Percentiles rank a stretch among this genome's conserved stretches.
phyloP scores from a whole-genome alignment of 2,113 vertebrate species.

The Amblyopsis rosae region DNA sequence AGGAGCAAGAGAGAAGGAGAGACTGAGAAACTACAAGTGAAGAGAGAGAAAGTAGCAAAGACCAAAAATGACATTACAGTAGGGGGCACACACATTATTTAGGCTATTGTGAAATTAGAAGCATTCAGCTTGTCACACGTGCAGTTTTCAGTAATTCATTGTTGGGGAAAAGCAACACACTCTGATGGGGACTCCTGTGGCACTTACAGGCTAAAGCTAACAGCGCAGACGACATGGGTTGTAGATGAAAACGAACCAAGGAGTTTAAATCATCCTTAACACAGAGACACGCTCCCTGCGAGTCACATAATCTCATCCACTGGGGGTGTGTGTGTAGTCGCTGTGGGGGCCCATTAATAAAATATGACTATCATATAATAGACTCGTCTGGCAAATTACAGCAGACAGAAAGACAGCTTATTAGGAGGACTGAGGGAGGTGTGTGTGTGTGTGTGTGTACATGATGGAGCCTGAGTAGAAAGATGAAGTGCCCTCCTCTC shows the following conservation, averaged over 20 bases:
- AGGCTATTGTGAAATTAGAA: constrained; percentile 14
- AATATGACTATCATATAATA: constrained; percentile 78
- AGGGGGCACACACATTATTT: not conserved
- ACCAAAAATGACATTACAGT: not conserved
- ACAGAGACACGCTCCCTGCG: constrained; percentile 50
- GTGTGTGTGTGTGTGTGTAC: constrained; percentile 4
- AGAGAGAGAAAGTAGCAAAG: not conserved
- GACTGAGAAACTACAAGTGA: not conserved
- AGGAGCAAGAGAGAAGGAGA: not conserved
- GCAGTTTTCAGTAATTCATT: constrained; percentile 48
- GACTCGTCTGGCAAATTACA: constrained; percentile 76
- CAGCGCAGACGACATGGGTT: constrained; percentile 36
- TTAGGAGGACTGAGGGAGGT: constrained; percentile 64
- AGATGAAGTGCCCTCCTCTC: constrained; percentile 70
- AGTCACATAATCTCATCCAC: constrained; percentile 70
- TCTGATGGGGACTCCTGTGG: constrained; percentile 52
- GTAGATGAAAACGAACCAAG: constrained; percentile 49
- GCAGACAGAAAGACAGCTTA: constrained; percentile 75
- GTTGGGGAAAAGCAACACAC: constrained; percentile 52
- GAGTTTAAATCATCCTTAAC: constrained; percentile 62
- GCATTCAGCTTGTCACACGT: constrained; percentile 1
- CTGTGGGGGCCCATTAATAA: constrained; percentile 74
- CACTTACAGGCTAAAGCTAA: constrained; percentile 46
- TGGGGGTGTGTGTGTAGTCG: constrained; percentile 64
- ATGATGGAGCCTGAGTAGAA: constrained; percentile 58